phyloP scores from a whole-genome alignment of 2,797 vertebrate genomes.

The Hephaestus fuliginosus region DNA sequence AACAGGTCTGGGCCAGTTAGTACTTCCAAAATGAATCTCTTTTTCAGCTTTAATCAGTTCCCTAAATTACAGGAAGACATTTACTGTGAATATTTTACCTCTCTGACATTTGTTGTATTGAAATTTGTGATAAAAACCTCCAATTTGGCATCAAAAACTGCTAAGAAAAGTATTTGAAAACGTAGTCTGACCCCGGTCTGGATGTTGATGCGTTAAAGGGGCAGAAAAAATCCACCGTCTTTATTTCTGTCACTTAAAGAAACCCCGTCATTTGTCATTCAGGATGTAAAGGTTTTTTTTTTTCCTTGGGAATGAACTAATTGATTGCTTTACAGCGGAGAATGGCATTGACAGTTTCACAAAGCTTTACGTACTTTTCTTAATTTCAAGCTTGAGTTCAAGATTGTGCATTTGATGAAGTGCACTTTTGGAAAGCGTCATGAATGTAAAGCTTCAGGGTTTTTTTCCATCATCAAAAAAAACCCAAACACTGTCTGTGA shows the following conservation, averaged over 20 bases:
- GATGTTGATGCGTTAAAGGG: slow-evolving; percentile 29
- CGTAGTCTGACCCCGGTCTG: slow-evolving; percentile 21
- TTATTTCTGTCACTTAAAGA: slow-evolving; percentile 17
- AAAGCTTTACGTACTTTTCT: slow-evolving; percentile 56
- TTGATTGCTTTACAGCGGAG: slow-evolving; percentile 9
- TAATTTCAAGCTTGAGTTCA: slow-evolving; percentile 57
- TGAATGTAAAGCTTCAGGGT: slow-evolving; percentile 82
- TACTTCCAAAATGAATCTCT: slow-evolving; percentile 4
- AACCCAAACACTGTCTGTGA: not conserved
- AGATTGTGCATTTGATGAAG: slow-evolving; percentile 81
- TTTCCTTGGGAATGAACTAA: slow-evolving; percentile 4
- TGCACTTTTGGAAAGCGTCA: slow-evolving; percentile 81
- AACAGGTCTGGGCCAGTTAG: slow-evolving; percentile 34
- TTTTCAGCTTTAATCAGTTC: slow-evolving; percentile 38
- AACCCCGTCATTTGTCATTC: slow-evolving; percentile 24
- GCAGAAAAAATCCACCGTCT: not conserved
- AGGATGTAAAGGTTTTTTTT: not conserved
- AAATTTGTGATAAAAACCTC: slow-evolving; percentile 10
- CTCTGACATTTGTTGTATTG: slow-evolving; percentile 16
- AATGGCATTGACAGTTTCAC: slow-evolving; percentile 42
- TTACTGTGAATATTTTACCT: slow-evolving; percentile 47
- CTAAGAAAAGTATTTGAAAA: slow-evolving; percentile 14
- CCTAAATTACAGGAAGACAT: slow-evolving; percentile 33
- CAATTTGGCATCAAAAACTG: slow-evolving; percentile 19
- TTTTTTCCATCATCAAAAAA: slow-evolving; percentile 29